Conservation (phyloP, 2,888 invertebrate species). For the Stenchaetothrips biformis region DNA sequence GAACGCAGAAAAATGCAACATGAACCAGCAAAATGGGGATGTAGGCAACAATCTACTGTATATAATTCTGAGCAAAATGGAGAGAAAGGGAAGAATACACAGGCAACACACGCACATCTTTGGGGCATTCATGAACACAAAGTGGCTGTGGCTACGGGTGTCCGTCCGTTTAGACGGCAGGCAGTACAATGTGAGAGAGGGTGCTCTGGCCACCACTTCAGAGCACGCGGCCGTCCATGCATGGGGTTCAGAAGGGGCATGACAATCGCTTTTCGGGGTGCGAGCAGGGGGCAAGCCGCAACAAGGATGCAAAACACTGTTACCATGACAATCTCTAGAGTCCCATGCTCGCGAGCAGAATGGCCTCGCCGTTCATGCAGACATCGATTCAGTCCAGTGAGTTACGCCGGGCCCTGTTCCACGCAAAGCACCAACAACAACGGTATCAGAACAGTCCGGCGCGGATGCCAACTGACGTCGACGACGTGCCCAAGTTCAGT, state of each 20-base stretch:
- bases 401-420: not conserved
- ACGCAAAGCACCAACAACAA: not conserved
- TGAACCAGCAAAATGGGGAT: too few relatives aligned
- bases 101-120: too few relatives aligned
- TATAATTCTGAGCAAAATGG: too few relatives aligned
- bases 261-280: not conserved
- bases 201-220: not conserved
- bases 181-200: not conserved
- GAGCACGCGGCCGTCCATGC: not conserved
- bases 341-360: constrained; percentile 15
- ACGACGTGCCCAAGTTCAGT: too few relatives aligned
- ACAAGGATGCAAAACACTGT: not conserved
- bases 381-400: not conserved
- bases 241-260: not conserved
- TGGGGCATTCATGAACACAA: not conserved
- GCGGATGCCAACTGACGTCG: too few relatives aligned
- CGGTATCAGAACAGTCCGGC: not conserved
- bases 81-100: too few relatives aligned
- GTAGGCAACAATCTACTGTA: too few relatives aligned
- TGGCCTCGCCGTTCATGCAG: not conserved
- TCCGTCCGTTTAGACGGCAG: not conserved
- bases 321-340: constrained; percentile 13
- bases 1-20: not conserved
- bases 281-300: constrained; percentile 21
- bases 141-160: not conserved